phyloP scores from a whole-genome alignment of 2,797 vertebrate genomes.

The Sciurus carolinensis region DNA sequence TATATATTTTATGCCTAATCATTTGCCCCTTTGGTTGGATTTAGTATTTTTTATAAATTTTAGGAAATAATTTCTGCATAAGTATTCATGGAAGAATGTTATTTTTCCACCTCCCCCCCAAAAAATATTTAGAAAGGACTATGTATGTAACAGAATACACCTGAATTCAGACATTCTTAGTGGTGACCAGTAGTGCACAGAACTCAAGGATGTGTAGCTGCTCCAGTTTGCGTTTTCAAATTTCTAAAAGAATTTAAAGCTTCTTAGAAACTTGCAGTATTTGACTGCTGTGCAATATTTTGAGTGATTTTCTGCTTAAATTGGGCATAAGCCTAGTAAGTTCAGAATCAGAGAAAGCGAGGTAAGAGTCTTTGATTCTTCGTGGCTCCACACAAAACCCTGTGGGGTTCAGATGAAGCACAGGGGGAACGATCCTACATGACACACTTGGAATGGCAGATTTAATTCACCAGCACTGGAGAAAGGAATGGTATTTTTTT shows the following conservation, averaged over 20 bases:
- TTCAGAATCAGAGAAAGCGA: not conserved
- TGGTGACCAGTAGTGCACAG: not conserved
- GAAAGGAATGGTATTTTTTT: not conserved
- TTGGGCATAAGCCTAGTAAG: not conserved
- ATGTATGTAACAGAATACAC: not conserved
- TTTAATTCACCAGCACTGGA: not conserved
- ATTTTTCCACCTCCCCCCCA: not conserved
- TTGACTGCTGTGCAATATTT: conserved; percentile 22
- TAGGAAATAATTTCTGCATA: not conserved
- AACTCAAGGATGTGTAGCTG: not conserved
- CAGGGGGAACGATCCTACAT: not conserved
- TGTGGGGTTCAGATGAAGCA: not conserved
- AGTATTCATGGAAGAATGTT: not conserved
- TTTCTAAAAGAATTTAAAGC: not conserved
- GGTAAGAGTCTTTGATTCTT: not conserved
- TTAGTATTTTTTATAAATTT: not conserved
- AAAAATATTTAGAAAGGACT: not conserved
- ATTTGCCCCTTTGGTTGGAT: not conserved
- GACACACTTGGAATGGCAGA: not conserved
- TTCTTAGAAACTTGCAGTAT: not conserved
- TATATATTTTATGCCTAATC: not conserved
- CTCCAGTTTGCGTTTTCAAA: not conserved
- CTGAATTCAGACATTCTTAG: not conserved
- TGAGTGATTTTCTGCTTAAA: conserved; percentile 43
- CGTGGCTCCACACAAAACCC: not conserved